Evolutionary conservation across 1,140 invertebrate genomes (phyloP), one percentile per base, ranked within the genome.

Genomic region (Nasonia giraulti): DNA sequence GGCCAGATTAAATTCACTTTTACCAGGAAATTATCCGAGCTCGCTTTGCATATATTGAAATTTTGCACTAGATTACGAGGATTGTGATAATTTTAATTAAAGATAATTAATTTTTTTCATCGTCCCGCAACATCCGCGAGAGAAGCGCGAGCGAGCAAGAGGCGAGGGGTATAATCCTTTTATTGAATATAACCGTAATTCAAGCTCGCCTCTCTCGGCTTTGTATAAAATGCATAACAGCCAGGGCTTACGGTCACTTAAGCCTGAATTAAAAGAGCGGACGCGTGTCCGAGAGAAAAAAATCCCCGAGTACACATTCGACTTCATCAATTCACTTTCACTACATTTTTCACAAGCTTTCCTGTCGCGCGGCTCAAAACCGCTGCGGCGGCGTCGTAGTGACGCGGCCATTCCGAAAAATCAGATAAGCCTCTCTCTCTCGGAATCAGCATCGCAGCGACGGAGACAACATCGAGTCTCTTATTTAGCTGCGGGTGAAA

Each of bases 241-340:
- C 17, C 4, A 62, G 55, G 5, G 17, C 55, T 62, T 62, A 62
- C 17, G 55, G 55, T 62, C 17, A 62, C 55, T 40, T 69, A 80
- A 80, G 12, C 68, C 33, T 23, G 78, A 33, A 69, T 80, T 44
- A 69, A 69, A 69, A 69, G 55, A 62, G 55, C 55, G 8, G 7
- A 20, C 55, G 55, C 62, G 14, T 44, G n/a, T 44, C 6, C n/a
- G n/a, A 23, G 23, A 69, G 11, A 17, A 80, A 23, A 80, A 80
- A 23, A 80, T 37, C 20, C 40, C 62, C 12, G 4, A 17, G 62
- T 8, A 44, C 55, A 62, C 17, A 62, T 62, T 20, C 55, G 17
- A 62, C 55, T 82, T 73, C 69, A 75, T 82, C 50, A 62, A 82
- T 82, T 82, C 71, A 75, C 80, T 82, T 82, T 82, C 80, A 74